Base-by-base conservation (phyloP, 2,113 vertebrate species). In the Heterotilapia buettikoferi region DNA sequence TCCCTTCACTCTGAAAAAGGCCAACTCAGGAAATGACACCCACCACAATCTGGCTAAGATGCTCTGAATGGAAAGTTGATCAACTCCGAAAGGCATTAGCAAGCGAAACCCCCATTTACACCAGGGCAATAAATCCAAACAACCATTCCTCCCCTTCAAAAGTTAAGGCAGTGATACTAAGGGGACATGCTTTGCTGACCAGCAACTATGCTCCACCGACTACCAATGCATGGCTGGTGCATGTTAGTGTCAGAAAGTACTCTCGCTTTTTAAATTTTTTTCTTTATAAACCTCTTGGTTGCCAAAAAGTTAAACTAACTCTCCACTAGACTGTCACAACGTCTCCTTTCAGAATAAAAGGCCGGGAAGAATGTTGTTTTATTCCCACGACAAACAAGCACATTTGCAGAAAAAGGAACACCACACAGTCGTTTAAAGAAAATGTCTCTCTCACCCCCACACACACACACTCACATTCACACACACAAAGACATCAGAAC, bases 381-480 rank as follows among this genome's bases (percentile, higher is more conserved):
- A 38, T 85, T 36, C 50, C 76, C 54, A 50, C 19, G 12, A 83
- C 83, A 84, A 31, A 88, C 50, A 80, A 88, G 85, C 18, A 33
- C 53, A 84, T 93, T 94, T 95, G 93, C 94, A 94, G 94, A 93
- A 94, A 66, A 78, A 93, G 91, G 85, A 94, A 91, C 82, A 91
- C 63, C 16, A 92, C 84, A 89, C 53, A 83, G 63, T 90, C 86
- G 63, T 90, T 90, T 73, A 91, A 86, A 84, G 80, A 52, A 93
- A 92, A 88, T 21, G 11, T 86, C 87, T 26, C 63, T 68, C 38
- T 24, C 66, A 71, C 38, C 33, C 33, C 29, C 11, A 18, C 87
- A 26, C 56, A 24, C 85, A 52, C 52, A 81, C 66, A 86, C 86
- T 80, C 45, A 56, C 73, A 61, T 24, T 57, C 63, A 13, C 73